Conservation (phyloP, 2,888 invertebrate genomes). For the Cryptosula pallasiana region DNA sequence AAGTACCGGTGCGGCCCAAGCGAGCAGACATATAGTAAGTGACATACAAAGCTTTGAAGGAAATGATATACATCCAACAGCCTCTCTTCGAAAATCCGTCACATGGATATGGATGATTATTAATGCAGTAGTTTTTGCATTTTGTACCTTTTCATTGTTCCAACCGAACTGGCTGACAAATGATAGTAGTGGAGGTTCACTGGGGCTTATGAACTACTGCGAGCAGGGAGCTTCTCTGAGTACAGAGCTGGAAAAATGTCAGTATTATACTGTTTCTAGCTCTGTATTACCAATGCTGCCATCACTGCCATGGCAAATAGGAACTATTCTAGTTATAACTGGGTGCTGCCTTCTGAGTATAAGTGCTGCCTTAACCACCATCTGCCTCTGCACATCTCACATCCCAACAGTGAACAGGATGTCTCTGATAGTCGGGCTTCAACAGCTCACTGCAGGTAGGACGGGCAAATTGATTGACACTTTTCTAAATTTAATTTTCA, state of each 20-base stretch:
- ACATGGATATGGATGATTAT: slow-evolving; percentile 22
- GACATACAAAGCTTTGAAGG: background rate
- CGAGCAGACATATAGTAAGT: background rate
- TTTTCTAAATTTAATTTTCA: too few relatives aligned
- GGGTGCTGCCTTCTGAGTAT: background rate
- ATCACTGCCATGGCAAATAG: slow-evolving; percentile 13
- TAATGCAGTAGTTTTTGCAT: background rate
- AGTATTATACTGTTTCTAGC: background rate
- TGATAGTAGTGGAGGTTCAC: background rate
- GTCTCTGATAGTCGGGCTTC: background rate
- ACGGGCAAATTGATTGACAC: background rate
- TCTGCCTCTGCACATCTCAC: slow-evolving; percentile 15
- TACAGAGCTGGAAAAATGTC: background rate
- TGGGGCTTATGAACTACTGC: slow-evolving; percentile 12
- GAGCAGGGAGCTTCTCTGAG: background rate
- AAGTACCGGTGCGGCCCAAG: background rate
- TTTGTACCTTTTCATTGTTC: background rate
- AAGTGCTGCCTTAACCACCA: background rate
- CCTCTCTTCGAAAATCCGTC: background rate
- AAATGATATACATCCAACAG: background rate
- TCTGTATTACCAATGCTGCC: background rate
- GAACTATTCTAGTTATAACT: background rate
- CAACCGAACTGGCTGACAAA: slow-evolving; percentile 22
- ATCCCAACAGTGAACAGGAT: background rate
- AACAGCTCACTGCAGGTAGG: slow-evolving; percentile 22